Evolutionary conservation across 2,113 vertebrate species (phyloP), one percentile per base, ranked within the genome.

Genomic region (Hippocampus barbouri): DNA sequence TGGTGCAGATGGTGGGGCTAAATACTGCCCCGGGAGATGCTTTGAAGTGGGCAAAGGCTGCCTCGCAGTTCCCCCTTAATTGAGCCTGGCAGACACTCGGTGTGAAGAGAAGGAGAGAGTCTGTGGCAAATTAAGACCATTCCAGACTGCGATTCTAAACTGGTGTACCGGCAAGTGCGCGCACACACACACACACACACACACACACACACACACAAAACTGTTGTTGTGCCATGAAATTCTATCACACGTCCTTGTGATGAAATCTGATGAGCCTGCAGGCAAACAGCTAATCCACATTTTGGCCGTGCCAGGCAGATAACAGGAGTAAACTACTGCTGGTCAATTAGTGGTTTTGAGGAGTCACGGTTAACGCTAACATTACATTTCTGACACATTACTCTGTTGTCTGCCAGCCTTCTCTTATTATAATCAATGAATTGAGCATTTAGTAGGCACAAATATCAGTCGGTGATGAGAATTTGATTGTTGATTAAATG

Each of bases 31-130:
- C 78, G 85, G 77, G 83, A 87, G 70, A 84, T 30, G 73, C 88
- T 90, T 89, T 89, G 88, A 91, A 89, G 87, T 85, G 75, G 73
- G 76, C 70, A 65, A 80, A 73, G 10, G 51, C 69, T 79, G 84
- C 79, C 77, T 85, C 88, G 75, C 78, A 86, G 82, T 82, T 66
- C 79, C 34, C 72, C 16, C 68, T 83, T 87, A 87, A 86, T 82
- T 78, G 75, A 88, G 76, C 80, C 87, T 84, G 88, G 84, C 87
- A 89, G 80, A 66, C 77, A 64, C 80, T 87, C 82, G 85, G 83
- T 59, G 74, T 71, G 79, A 83, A 77, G 75, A 77, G 75, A 38
- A 38, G 74, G 77, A 72, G 76, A 81, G 18, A 72, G 80, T 73
- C 30, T 75, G 63, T 75, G 76, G 68, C 27, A 30, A 82, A 79